Percentiles rank a stretch among this genome's conserved stretches.
Conservation (phyloP, 2,888 invertebrate genomes). For the Nephrotoma flavescens region DNA sequence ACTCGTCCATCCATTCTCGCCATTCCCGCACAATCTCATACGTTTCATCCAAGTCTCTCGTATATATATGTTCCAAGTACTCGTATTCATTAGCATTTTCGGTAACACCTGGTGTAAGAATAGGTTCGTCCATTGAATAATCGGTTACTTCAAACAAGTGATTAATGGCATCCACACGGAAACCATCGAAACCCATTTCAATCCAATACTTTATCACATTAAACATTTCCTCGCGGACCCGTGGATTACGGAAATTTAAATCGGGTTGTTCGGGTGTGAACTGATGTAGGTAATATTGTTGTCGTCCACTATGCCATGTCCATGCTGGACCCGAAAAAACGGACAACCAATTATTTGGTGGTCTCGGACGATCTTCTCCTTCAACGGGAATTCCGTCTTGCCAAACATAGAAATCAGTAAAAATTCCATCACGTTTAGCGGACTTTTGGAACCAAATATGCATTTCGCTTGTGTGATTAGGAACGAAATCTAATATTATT, state of each 20-base stretch:
- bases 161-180: conserved; percentile 64
- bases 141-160: conserved; percentile 45
- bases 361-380: conserved; percentile 20
- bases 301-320: conserved; percentile 47
- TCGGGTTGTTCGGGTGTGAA: conserved; percentile 64
- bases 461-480: conserved; percentile 32
- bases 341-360: conserved; percentile 40
- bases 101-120: conserved; percentile 40
- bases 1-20: conserved; percentile 28
- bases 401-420: conserved; percentile 61
- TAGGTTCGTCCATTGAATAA: conserved; percentile 30
- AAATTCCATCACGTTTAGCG: conserved; percentile 37
- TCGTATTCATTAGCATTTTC: conserved; percentile 37
- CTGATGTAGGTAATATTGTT: conserved; percentile 68
- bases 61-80: conserved; percentile 48
- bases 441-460: conserved; percentile 58
- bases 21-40: conserved; percentile 50
- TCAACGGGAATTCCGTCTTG: conserved; percentile 5
- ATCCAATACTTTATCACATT: conserved; percentile 62
- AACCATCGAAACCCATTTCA: conserved; percentile 70
- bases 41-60: conserved; percentile 41
- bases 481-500: conserved; percentile 34
- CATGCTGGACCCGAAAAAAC: conserved; percentile 57
- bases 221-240: conserved; percentile 50
- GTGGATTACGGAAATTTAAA: conserved; percentile 59